Percentiles rank a stretch among this genome's conserved stretches.
These are phyloP conservation scores for Marisa cornuarietis DNA, from an alignment of 1,140 invertebrate genomes.

Conservation along the genomic window DNA sequence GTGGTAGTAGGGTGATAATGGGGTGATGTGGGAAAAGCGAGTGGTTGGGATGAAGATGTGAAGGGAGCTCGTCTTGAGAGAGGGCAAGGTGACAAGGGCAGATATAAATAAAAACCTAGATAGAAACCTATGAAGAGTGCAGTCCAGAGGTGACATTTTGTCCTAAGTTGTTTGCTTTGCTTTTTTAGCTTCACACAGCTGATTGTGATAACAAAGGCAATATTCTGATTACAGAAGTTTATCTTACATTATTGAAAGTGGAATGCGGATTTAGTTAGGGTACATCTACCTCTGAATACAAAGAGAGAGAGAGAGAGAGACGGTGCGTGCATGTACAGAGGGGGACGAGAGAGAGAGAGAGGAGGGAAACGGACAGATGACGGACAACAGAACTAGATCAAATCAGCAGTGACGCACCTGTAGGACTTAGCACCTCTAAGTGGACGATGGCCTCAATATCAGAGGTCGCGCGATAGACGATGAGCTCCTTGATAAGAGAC, in stretches of 20 bases:
- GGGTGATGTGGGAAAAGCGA: background rate
- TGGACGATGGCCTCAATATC: background rate
- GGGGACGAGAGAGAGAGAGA: background rate
- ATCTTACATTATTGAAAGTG: background rate
- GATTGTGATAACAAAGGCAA: too few species aligned
- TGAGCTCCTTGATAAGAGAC: background rate
- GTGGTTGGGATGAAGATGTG: background rate
- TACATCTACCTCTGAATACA: background rate
- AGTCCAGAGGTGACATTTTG: background rate
- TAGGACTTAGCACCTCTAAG: background rate
- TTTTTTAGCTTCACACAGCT: background rate
- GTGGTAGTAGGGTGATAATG: background rate
- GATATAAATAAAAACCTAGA: background rate
- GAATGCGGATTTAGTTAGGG: background rate
- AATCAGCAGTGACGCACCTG: background rate
- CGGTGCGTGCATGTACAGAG: background rate
- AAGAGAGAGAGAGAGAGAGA: constrained; percentile 4
- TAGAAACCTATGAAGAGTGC: background rate
- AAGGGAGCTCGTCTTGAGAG: background rate
- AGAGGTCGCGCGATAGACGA: background rate
- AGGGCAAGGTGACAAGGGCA: constrained; percentile 3
- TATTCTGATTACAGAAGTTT: background rate
- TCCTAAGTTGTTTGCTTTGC: too few species aligned
- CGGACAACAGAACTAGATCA: background rate
- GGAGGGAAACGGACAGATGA: background rate